phyloP scores from a whole-genome alignment of 1,140 invertebrate genomes.

The Pseudomyrmex gracilis region DNA sequence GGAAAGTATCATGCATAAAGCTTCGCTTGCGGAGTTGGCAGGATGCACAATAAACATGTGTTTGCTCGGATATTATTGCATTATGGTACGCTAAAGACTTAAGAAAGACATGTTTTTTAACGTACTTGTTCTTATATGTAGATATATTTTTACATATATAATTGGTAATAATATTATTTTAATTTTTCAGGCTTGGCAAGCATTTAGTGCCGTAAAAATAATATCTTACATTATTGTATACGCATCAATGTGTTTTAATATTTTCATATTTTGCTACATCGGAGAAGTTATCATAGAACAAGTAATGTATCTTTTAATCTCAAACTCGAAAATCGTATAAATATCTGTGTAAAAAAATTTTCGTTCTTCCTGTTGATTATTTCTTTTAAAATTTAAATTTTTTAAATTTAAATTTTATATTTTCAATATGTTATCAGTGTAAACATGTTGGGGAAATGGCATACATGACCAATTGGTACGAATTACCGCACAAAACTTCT shows the following conservation, averaged over 20 bases:
- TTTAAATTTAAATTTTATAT: not conserved
- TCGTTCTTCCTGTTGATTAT: not conserved
- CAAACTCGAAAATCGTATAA: not conserved
- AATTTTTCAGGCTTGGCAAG: not conserved
- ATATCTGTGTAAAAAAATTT: not conserved
- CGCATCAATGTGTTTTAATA: slow-evolving; percentile 70
- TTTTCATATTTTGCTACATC: slow-evolving; percentile 77
- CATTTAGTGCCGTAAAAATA: not conserved
- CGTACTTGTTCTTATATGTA: no score
- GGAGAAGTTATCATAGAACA: slow-evolving; percentile 73
- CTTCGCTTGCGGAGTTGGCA: slow-evolving; percentile 59
- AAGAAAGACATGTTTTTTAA: not conserved
- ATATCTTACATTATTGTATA: slow-evolving; percentile 54
- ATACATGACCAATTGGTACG: slow-evolving; percentile 74
- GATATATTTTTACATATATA: no score
- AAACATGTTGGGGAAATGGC: slow-evolving; percentile 60
- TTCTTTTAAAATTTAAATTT: not conserved
- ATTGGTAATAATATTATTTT: not conserved
- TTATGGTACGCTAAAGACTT: slow-evolving; percentile 62
- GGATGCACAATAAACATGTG: slow-evolving; percentile 67
- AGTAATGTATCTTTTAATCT: slow-evolving; percentile 59
- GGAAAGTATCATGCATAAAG: slow-evolving; percentile 69
- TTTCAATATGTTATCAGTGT: slow-evolving; percentile 58
- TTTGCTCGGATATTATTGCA: slow-evolving; percentile 75
- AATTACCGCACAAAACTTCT: slow-evolving; percentile 59